Evolutionary conservation across 1,140 invertebrate species (phyloP), one percentile per base, ranked within the genome.

Genomic region (Papilio dardanus): DNA sequence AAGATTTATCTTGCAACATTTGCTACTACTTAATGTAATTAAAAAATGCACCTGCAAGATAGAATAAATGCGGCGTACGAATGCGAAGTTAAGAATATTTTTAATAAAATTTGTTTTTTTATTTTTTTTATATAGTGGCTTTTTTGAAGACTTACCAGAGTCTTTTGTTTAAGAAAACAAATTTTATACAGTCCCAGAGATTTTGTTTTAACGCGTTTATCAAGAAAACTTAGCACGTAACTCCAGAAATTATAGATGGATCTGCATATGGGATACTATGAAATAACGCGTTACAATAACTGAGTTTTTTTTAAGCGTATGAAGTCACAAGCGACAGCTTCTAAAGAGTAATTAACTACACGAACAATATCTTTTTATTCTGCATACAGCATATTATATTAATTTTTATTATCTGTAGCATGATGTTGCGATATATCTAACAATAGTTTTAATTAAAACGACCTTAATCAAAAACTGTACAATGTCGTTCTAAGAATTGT

Each of bases 1-100:
- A 62, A 76, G 54, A 62, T 76, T 76, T 76, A 54, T 71, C 54
- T 76, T 65, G 24, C 35, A 54, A 76, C 35, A 76, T 65, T 65
- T 67, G 62, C 31, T 71, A n/a, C 54, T 40, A 46, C 21, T 28
- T 58, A 58, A 24, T 30, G 54, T 58, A 58, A 58, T 58, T 58
- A 58, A 58, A n/a, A 58, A 58, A 58, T 58, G 54, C 24, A 24
- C 5, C 21, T 62, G 54, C 21, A 62, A 62, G 24, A 58, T 24
- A 58, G 10, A 62, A 62, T 50, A 21, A 50, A 28, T 62, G 54
- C 54, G 21, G 54, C 54, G 24, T 28, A 62, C 54, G 10, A 30
- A 62, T 28, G 21, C 24, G 19, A 8, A 54, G 7, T 16, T 54
- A 54, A 24, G 50, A n/a, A 16, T 54, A 54, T 54, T 28, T 54